Conservation (phyloP, 37 sponge, comb jelly and placozoan species). For the Hormiphora californensis region DNA sequence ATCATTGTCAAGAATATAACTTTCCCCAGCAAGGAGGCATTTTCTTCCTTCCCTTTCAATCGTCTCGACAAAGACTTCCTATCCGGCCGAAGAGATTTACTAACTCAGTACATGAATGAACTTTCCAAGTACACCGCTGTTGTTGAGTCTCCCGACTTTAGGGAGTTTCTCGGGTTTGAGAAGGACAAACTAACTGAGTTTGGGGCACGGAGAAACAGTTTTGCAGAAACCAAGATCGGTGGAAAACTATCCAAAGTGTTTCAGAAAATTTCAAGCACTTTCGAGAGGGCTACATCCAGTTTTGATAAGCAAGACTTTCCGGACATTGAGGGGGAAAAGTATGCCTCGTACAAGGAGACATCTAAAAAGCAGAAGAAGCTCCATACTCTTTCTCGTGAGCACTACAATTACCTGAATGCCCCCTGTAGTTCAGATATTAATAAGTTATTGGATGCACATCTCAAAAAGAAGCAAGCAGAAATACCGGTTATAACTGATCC, state of each 20-base stretch:
- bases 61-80: slow-evolving; percentile 29
- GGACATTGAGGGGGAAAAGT: slow-evolving; percentile 29
- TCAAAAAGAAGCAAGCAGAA: slow-evolving; percentile 7
- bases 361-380: slow-evolving; percentile 1
- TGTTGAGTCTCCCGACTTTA: background rate
- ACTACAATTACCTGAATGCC: slow-evolving; percentile 9
- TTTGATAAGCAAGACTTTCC: background rate
- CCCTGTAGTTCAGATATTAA: background rate
- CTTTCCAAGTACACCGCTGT: background rate
- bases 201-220: slow-evolving; percentile 15
- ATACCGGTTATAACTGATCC: slow-evolving; percentile 5
- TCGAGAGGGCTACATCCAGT: background rate
- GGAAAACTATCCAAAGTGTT: slow-evolving; percentile 3
- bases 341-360: slow-evolving; percentile 40
- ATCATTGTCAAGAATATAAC: background rate
- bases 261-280: no score
- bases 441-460: background rate
- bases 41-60: slow-evolving; percentile 46
- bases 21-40: slow-evolving; percentile 31
- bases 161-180: slow-evolving; percentile 25
- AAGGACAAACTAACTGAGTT: slow-evolving; percentile 5
- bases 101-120: slow-evolving; percentile 39
- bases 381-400: slow-evolving; percentile 19
- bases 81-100: background rate
- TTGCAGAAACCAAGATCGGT: slow-evolving; percentile 31